Evolutionary conservation across 2,888 invertebrate genomes (phyloP), one percentile per base, ranked within the genome.

Genomic region (Odontothrips loti): DNA sequence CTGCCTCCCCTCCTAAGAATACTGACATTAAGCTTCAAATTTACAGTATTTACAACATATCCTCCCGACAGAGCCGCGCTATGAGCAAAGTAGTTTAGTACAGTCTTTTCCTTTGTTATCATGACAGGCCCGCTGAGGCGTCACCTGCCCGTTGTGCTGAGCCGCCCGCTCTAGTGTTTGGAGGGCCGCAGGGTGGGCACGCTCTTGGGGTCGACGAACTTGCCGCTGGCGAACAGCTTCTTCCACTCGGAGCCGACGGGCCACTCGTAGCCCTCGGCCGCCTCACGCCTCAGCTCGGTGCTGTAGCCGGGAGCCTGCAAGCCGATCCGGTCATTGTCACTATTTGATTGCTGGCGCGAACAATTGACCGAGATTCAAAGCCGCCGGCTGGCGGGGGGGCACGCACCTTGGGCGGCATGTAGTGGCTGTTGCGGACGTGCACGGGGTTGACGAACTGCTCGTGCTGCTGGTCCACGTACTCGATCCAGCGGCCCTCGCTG

Each of bases 391-490:
- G n/a, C 20, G 68, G 68, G 0, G 23, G n/a, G n/a, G 68, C 12
- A 23, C 68, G 86, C 88, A 94, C 94, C 88, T 88, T 89, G n/a
- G 96, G 96, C 2, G 93, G 91, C 84, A 92, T 88, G 85, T 96
- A 97, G 85, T 89, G 89, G 0, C 94, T 95, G 84, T 93, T 90
- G 82, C 90, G 87, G 1, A 96, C 90, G 3, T 90, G 85, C 20
- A 93, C 91, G 0, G 96, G 96, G 85, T 93, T 88, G 51, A 90
- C 89, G 87, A 97, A 97, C 86, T 97, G 95, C 84, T 96, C 95
- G 86, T 96, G 96, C 84, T 96, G 94, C 85, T 97, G 96, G 87
- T 96, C 96, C 15, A 96, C 94, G 87, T 93, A 96, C 87, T 97
- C 97, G 48, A 95, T 91, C 85, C 95, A 90, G 79, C 95, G 90